Conservation (phyloP, 2,888 invertebrate genomes). For the Dione vanillae region DNA sequence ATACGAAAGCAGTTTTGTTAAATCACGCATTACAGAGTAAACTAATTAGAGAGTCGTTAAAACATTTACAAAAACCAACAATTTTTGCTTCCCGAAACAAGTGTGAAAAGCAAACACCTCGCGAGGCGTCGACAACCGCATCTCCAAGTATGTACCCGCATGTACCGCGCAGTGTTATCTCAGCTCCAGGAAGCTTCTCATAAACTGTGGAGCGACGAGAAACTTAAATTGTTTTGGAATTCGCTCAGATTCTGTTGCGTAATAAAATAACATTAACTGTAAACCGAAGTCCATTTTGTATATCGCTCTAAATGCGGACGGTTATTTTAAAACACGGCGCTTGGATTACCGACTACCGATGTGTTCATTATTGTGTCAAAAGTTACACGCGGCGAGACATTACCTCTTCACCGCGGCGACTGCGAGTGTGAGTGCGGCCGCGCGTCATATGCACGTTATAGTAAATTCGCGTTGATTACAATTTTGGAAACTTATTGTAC, state of each 20-base stretch:
- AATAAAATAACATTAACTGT: slow-evolving; percentile 27
- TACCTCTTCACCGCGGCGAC: background rate
- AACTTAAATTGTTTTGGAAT: slow-evolving; percentile 42
- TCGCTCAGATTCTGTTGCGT: slow-evolving; percentile 29
- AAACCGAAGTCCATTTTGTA: slow-evolving; percentile 28
- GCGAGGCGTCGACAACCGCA: background rate
- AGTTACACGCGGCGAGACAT: slow-evolving; percentile 22
- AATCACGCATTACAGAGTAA: slow-evolving; percentile 1
- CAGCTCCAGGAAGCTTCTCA: slow-evolving; percentile 29
- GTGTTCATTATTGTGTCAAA: slow-evolving; percentile 29
- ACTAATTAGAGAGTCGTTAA: slow-evolving; percentile 35
- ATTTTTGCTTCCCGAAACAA: slow-evolving; percentile 46
- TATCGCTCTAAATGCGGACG: slow-evolving; percentile 29
- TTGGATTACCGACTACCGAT: slow-evolving; percentile 23
- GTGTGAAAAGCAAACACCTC: slow-evolving; percentile 38
- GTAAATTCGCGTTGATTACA: too few species aligned
- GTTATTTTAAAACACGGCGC: slow-evolving; percentile 36
- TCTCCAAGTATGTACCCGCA: background rate
- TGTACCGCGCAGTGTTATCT: background rate
- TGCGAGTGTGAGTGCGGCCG: too few species aligned
- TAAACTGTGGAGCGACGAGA: slow-evolving; percentile 33
- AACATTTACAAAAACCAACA: slow-evolving; percentile 47
- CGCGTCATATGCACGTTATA: too few species aligned
- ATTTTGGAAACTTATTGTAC: background rate
- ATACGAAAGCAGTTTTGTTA: slow-evolving; percentile 5